Evolutionary conservation across 2,797 vertebrate genomes (phyloP).

Genomic region (Platyrinchus mystaceus): DNA sequence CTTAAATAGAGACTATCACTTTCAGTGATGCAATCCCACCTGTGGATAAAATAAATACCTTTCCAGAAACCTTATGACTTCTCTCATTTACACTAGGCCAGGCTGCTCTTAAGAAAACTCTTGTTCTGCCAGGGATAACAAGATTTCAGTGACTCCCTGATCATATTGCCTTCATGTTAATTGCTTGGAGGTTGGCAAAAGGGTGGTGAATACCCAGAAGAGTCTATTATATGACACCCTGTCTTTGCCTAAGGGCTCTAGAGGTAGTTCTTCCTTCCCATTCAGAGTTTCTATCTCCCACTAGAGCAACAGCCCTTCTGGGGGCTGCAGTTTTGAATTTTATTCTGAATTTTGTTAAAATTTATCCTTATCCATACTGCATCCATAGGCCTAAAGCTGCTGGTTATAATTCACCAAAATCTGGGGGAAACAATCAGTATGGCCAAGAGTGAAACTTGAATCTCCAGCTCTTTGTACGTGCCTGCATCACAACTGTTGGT

Average conservation of each 20-base stretch:
- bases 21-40: conserved; percentile 7
- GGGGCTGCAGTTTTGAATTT: background rate
- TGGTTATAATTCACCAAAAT: background rate
- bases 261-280: background rate
- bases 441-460: background rate
- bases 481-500: background rate
- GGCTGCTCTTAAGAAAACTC: background rate
- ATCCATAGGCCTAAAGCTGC: background rate
- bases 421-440: background rate
- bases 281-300: background rate
- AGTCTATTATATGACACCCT: background rate
- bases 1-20: conserved; percentile 29
- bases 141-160: background rate
- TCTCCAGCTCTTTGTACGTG: background rate
- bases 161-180: background rate
- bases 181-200: background rate
- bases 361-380: background rate
- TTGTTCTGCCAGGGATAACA: background rate
- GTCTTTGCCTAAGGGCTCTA: background rate
- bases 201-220: background rate
- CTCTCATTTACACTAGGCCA: background rate
- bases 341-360: background rate
- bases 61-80: conserved; percentile 32
- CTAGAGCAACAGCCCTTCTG: background rate
- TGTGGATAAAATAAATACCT: conserved; percentile 32